A percentile compares a stretch with the other conserved stretches of the same genome.
These are phyloP conservation scores for Lemur catta DNA, from an alignment of 2,797 vertebrate species.

Conservation along the genomic window DNA sequence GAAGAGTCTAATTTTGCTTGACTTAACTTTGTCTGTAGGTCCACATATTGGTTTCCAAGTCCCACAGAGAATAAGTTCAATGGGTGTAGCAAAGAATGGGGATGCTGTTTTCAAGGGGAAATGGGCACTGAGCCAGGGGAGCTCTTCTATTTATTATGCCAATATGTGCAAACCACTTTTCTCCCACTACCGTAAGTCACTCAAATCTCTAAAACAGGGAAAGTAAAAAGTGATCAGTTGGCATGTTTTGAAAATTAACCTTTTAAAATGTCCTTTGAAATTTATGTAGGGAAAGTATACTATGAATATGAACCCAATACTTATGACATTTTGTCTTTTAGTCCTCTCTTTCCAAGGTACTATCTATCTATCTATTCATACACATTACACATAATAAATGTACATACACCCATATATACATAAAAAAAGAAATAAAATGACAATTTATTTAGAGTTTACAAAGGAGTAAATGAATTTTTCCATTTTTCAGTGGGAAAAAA, in stretches of 20 bases:
- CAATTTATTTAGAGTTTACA: background rate
- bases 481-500: background rate
- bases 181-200: background rate
- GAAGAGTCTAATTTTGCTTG: background rate
- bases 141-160: background rate
- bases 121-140: background rate
- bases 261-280: background rate
- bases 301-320: background rate
- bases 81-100: background rate
- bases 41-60: background rate
- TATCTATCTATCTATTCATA: background rate
- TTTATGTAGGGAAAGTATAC: background rate
- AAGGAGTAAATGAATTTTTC: background rate
- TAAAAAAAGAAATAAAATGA: conserved; percentile 12
- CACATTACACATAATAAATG: background rate
- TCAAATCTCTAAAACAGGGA: background rate
- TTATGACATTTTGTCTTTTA: background rate
- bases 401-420: background rate
- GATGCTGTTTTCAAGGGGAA: background rate
- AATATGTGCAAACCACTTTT: background rate
- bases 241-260: background rate
- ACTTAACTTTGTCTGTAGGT: background rate
- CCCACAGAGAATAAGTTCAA: background rate
- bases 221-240: background rate
- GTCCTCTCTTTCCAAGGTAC: background rate